Percentiles rank a stretch among this genome's conserved stretches.
These are phyloP conservation scores for Anoura caudifer DNA, from an alignment of 2,113 vertebrate species.

Conservation along the genomic window DNA sequence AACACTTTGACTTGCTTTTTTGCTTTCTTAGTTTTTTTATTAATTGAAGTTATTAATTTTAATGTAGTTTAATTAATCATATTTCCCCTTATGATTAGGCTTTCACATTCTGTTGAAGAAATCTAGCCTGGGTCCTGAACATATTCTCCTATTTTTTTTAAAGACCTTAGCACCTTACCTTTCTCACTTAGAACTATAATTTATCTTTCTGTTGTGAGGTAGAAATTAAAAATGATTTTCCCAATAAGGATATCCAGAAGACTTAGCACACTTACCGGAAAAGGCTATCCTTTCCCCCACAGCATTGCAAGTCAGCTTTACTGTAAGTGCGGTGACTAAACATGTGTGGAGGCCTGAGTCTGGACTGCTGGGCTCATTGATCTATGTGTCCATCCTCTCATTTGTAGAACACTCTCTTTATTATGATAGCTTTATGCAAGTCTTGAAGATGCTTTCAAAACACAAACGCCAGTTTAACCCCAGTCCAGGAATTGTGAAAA, in stretches of 20 bases:
- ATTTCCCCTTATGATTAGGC: background rate
- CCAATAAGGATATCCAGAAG: background rate
- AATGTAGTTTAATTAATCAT: background rate
- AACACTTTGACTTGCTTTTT: background rate
- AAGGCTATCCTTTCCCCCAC: background rate
- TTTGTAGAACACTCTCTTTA: background rate
- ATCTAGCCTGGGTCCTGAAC: background rate
- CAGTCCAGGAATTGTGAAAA: background rate
- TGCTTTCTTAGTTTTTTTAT: background rate
- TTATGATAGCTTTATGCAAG: background rate
- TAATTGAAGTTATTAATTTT: slow-evolving; percentile 21
- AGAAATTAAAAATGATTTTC: background rate
- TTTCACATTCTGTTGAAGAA: background rate
- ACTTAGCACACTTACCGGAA: background rate
- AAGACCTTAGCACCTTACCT: background rate
- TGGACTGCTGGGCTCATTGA: background rate
- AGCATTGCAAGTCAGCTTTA: background rate
- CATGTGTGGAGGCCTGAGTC: background rate
- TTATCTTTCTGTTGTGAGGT: background rate
- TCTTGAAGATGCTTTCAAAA: background rate
- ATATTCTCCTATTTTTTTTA: background rate
- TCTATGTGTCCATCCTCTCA: background rate
- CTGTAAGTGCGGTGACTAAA: background rate
- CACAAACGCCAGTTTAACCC: background rate
- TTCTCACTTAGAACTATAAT: slow-evolving; percentile 1